Evolutionary conservation across 2,888 invertebrate genomes (phyloP), one percentile per base, ranked within the genome.

Genomic region (Mesoligia furuncula): DNA sequence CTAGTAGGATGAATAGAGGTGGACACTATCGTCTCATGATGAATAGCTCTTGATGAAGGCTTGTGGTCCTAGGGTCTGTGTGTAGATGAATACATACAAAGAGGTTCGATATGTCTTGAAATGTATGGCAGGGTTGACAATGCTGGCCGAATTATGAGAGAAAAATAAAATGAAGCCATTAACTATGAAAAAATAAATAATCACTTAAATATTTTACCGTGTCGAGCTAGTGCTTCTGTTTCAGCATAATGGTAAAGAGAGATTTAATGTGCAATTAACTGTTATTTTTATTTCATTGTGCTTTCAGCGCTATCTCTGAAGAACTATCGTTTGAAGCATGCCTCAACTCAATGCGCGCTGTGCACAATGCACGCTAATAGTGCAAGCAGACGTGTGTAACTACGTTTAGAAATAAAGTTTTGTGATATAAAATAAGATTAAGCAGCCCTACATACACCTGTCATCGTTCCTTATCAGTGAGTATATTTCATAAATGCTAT

Each of bases 1-100:
- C 42, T 27, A 70, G 24, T 39, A 13, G n/a, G 9, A 66, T 79
- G 45, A 68, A 73, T 57, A 66, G 45, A 62, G 54, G 39, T 51
- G 20, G 54, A 66, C 66, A 51, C 42, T 73, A 84, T 73, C 66
- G 0, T 48, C 11, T 24, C 48, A 57, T 51, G 61, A 36, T 78
- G 54, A 64, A 59, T 77, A 39, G 71, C 36, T 36, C 36, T 64
- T 64, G 36, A 65, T 59, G 59, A 27, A 64, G n/a, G 27, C 24
- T 51, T 64, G 27, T 7, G 62, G 51, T 51, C 39, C 11, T 61
- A 51, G 17, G 24, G 45, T 31, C 31, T 39, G 13, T 48, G 36
- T 51, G 39, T 54, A 15, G 0, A 61, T 48, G 57, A 11, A 62
- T 17, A 27, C n/a, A 31, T 20, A 61, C 54, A 61, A 73, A 69